Evolutionary conservation across 2,113 vertebrate genomes (phyloP).

Genomic region (Hemichromis elongatus): DNA sequence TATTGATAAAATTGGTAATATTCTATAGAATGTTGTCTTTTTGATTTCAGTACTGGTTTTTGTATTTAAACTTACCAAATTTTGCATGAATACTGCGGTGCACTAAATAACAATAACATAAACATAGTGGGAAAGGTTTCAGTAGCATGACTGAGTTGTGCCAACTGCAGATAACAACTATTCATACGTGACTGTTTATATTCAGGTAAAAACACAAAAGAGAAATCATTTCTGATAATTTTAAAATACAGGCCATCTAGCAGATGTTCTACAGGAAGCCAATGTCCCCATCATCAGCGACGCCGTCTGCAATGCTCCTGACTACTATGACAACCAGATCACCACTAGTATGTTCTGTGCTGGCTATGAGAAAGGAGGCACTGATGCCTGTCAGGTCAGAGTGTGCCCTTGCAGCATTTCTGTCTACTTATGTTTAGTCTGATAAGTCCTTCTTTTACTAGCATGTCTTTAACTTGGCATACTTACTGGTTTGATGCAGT

Average conservation of each 20-base stretch:
- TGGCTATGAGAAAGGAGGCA: slow-evolving; percentile 83
- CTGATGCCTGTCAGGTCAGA: slow-evolving; percentile 86
- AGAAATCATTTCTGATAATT: background rate
- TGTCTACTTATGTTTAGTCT: background rate
- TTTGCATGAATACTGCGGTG: background rate
- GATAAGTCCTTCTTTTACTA: background rate
- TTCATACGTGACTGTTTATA: background rate
- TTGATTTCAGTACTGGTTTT: background rate
- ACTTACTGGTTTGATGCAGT: background rate
- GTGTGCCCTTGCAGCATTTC: background rate
- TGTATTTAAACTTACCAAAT: background rate
- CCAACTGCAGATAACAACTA: background rate
- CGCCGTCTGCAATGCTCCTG: slow-evolving; percentile 78
- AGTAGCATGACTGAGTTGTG: background rate
- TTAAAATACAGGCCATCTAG: slow-evolving; percentile 72
- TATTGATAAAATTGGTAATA: background rate
- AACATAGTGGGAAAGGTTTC: background rate
- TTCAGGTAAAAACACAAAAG: background rate
- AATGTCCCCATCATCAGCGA: slow-evolving; percentile 84
- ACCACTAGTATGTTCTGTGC: slow-evolving; percentile 91
- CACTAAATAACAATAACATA: background rate
- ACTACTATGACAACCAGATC: slow-evolving; percentile 88
- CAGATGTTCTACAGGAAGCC: slow-evolving; percentile 83
- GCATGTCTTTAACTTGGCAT: background rate
- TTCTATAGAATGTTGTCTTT: background rate